Base-by-base conservation (phyloP, 2,113 vertebrate genomes). In the Noturus placidus region DNA sequence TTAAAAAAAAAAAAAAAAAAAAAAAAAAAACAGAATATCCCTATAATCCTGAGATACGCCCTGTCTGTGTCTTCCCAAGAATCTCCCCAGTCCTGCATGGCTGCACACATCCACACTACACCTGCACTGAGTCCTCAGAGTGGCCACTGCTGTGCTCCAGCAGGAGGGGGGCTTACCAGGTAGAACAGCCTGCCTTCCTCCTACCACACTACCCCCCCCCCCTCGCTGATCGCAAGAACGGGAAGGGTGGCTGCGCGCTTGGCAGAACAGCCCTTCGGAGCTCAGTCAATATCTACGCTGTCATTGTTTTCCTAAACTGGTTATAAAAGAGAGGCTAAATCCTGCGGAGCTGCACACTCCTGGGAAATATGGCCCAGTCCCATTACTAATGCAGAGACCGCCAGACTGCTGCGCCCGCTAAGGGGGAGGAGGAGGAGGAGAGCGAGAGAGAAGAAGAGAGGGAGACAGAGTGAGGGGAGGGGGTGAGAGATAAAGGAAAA, bases 351-450 rank as follows among this genome's bases (percentile, higher is more conserved):
- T 92, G 83, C 6, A 74, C 83, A 84, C 94, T 93, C 94, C 5
- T 89, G 95, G 95, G 95, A 96, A 95, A 96, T 96, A 96, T 95
- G 94, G 94, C 95, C 94, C 93, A 92, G 94, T 95, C 95, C 93
- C 93, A 95, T 95, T 94, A 94, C 93, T 89, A 93, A 92, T 91
- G 88, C 93, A 90, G 91, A 90, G 87, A 90, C 91, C 84, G 90
- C 74, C 89, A 93, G 84, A 91, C 88, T 90, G 89, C 90, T 88
- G 90, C 84, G 90, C 91, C 85, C 82, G 89, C 88, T 89, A 57
- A 63, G 89, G 89, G 87, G 86, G 72, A 50, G 65, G 87, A n/a
- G 77, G 86, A 72, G 54, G 72, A 83, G 59, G 27, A 5, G 91
- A 79, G 86, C 59, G 27, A 5, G 91, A 86, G 91, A 67, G 87